Percentiles rank a stretch among this genome's conserved stretches.
phyloP scores from a whole-genome alignment of 2,797 vertebrate species.

The Pelochelys cantorii region DNA sequence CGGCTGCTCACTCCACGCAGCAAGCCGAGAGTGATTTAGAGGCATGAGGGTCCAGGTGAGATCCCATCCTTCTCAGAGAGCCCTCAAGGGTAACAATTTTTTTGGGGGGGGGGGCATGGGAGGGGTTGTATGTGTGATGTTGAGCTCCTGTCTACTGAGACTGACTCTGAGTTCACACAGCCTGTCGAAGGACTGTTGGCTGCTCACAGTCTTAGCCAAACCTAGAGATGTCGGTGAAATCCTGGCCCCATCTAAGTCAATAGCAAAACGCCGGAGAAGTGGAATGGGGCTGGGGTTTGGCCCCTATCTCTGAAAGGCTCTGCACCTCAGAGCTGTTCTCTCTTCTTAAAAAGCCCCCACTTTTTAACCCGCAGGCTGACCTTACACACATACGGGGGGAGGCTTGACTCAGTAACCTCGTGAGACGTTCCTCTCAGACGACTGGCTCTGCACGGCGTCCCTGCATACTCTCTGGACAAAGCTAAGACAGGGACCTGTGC shows the following conservation, averaged over 20 bases:
- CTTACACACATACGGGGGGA: constrained; percentile 20
- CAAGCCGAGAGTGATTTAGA: rapidly evolving
- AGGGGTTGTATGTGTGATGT: not conserved
- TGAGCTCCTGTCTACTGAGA: not conserved
- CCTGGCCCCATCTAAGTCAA: not conserved
- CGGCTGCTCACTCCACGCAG: not conserved
- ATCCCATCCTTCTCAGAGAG: not conserved
- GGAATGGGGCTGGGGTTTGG: constrained; percentile 5
- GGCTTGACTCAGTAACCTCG: constrained; percentile 52
- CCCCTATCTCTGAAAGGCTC: constrained; percentile 28
- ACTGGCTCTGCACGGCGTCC: not conserved
- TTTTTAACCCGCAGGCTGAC: constrained; percentile 59
- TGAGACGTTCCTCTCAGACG: not conserved
- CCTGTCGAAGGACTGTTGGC: not conserved
- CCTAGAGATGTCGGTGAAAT: not conserved
- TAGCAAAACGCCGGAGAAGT: not conserved
- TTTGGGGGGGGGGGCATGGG: not conserved
- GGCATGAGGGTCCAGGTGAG: not conserved
- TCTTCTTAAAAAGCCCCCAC: constrained; percentile 58
- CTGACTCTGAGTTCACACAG: not conserved
- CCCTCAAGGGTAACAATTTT: too few species aligned
- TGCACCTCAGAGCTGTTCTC: constrained; percentile 47
- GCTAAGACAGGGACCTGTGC: not conserved
- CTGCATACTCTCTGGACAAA: not conserved
- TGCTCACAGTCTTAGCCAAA: not conserved